phyloP scores from a whole-genome alignment of 2,797 vertebrate genomes.

The Pampus argenteus region DNA sequence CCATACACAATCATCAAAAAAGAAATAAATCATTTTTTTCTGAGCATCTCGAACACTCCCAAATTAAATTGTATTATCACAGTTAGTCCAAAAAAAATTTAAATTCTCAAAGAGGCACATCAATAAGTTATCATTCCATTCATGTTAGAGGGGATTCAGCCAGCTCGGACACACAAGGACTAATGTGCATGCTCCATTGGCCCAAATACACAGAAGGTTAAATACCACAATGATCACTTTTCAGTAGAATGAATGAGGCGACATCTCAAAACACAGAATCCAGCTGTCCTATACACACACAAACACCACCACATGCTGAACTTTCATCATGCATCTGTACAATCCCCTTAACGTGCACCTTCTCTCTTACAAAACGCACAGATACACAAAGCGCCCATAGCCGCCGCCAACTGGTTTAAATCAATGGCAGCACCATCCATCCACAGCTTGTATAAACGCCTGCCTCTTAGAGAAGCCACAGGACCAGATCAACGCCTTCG shows the following conservation, averaged over 20 bases:
- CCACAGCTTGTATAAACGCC: conserved; percentile 70
- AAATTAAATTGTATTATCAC: conserved; percentile 26
- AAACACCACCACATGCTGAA: conserved; percentile 23
- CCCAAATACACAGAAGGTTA: too few species aligned
- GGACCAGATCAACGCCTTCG: conserved; percentile 38
- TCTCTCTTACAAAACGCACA: conserved; percentile 30
- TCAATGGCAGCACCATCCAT: conserved; percentile 34
- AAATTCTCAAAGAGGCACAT: neutral
- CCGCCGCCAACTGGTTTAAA: conserved; percentile 20
- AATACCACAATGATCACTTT: too few species aligned
- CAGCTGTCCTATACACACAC: conserved; percentile 19
- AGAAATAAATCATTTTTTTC: neutral
- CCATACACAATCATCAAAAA: neutral
- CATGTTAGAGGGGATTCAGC: too few species aligned
- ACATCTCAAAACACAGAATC: neutral
- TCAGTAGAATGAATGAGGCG: too few species aligned
- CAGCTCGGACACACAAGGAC: too few species aligned
- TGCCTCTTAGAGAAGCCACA: conserved; percentile 58
- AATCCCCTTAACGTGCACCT: conserved; percentile 30
- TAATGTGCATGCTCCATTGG: too few species aligned
- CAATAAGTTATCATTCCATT: too few species aligned
- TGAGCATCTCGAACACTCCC: neutral
- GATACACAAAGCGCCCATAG: conserved; percentile 3
- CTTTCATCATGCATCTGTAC: conserved; percentile 48
- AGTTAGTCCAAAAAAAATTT: conserved; percentile 20